Evolutionary conservation across 2,113 vertebrate species (phyloP), one percentile per base, ranked within the genome.

Genomic region (Oryzias woworae): DNA sequence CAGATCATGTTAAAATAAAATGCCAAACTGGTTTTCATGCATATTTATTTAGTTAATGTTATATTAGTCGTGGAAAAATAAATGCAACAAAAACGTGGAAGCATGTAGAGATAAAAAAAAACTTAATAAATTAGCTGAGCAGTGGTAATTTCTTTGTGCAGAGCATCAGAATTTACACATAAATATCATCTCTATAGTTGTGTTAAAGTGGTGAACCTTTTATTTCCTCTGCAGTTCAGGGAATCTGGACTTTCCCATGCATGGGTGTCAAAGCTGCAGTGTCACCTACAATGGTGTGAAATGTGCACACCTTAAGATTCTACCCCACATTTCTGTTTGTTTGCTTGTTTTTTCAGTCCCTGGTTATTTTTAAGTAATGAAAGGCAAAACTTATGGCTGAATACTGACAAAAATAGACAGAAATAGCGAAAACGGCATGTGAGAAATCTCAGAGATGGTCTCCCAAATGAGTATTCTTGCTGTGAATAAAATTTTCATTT

Each of bases 221-320:
- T 58, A 78, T 74, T 64, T 71, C 68, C 53, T 78, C 62, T 59
- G 52, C n/a, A 58, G 65, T 63, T 13, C 24, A 54, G 24, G 43
- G 14, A 18, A 46, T 62, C 58, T 69, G 75, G 73, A 70, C 60
- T 73, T 87, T 84, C 85, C 77, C 77, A 87, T 72, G 69, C 43
- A 53, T 51, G 18, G 71, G 80, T 83, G 80, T 80, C 61, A 80
- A 62, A 66, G 42, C 52, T 60, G 56, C 10, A 61, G 72, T 68
- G 75, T 83, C 74, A 82, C 75, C 73, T 75, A 69, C 60, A 42
- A 48, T 46, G 64, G 85, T 77, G 85, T 85, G 83, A 89, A 57
- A 71, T 64, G 3, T 51, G 43, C 67, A 74, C 83, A 78, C 75
- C 57, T 77, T 36, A 12, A 36, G 10, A 8, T 36, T 8, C 36